These are phyloP conservation scores for Poeciliopsis occidentalis DNA, from an alignment of 2,113 vertebrate species.

Conservation along the genomic window DNA sequence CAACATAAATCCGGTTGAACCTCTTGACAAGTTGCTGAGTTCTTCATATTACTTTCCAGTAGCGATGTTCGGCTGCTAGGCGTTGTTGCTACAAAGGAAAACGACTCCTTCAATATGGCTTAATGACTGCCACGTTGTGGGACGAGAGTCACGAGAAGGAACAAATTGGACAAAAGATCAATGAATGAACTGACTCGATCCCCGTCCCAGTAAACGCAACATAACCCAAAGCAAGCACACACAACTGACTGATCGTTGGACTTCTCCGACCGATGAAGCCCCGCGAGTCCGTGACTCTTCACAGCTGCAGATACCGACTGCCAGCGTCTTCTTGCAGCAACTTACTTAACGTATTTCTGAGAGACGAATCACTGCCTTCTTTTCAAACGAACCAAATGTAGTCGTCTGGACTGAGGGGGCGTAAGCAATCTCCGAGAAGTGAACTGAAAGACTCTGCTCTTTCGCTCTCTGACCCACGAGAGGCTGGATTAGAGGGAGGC, in stretches of 20 bases:
- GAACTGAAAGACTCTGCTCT: neutral
- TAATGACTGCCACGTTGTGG: neutral
- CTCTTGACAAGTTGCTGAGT: neutral
- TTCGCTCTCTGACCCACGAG: neutral
- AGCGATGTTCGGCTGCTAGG: neutral
- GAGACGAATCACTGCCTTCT: constrained; percentile 15
- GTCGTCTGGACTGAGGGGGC: neutral
- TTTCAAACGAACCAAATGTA: constrained; percentile 4
- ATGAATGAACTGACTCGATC: neutral
- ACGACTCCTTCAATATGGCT: neutral
- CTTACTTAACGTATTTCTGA: neutral
- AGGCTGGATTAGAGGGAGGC: neutral
- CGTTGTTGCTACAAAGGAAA: neutral
- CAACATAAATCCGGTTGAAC: neutral
- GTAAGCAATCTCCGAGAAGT: neutral
- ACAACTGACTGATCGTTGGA: neutral
- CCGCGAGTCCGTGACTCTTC: constrained; percentile 2
- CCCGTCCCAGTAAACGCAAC: neutral
- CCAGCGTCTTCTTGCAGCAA: neutral
- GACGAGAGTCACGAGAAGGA: neutral
- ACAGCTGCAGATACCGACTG: constrained; percentile 3
- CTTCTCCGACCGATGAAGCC: constrained; percentile 3
- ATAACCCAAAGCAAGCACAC: constrained; percentile 17
- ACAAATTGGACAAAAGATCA: neutral
- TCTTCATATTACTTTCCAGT: neutral